These are phyloP conservation scores for Lethocerus indicus DNA, from an alignment of 1,140 invertebrate species.

Conservation along the genomic window DNA sequence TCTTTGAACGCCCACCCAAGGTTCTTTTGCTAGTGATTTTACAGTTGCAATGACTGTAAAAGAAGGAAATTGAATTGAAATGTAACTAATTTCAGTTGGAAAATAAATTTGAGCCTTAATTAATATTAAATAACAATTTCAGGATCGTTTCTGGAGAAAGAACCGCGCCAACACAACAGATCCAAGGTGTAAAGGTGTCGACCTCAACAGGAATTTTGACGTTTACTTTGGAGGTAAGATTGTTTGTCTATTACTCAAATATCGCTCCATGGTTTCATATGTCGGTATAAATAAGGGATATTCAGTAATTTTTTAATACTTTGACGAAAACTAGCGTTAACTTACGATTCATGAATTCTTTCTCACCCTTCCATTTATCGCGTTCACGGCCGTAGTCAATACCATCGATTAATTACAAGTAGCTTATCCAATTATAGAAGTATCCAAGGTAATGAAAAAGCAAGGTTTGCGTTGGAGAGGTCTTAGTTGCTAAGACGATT, in stretches of 20 bases:
- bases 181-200: conserved; percentile 37
- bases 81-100: not conserved
- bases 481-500: no score
- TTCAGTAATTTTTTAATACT: no score
- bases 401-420: no score
- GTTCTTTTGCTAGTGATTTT: not conserved
- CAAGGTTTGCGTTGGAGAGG: no score
- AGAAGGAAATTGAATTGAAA: not conserved
- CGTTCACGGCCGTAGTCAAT: no score
- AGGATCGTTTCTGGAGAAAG: conserved; percentile 70
- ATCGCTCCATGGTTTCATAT: no score
- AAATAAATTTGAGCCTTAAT: not conserved
- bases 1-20: not conserved
- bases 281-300: no score
- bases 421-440: no score
- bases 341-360: no score
- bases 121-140: not conserved
- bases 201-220: conserved; percentile 58
- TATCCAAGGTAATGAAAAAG: no score
- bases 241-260: not conserved
- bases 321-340: no score
- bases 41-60: not conserved
- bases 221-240: conserved; percentile 42
- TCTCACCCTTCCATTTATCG: no score
- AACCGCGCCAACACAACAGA: conserved; percentile 33